phyloP scores from a whole-genome alignment of 2,797 vertebrate species.

The Siniperca obscura region DNA sequence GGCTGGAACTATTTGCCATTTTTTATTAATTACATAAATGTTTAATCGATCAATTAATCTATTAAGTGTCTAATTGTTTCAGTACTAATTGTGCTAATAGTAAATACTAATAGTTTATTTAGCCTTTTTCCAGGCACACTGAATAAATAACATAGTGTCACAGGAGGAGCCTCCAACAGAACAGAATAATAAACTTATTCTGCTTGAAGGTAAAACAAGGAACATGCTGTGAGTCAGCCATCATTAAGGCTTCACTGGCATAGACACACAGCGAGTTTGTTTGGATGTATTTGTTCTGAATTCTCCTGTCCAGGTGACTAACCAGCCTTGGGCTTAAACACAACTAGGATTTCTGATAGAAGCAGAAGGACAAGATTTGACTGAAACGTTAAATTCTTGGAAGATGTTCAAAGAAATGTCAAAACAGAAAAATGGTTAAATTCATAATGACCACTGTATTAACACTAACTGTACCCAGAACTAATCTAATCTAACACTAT shows the following conservation, averaged over 20 bases:
- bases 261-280: slow-evolving; percentile 28
- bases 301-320: slow-evolving; percentile 24
- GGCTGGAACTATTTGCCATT: not conserved
- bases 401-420: not conserved
- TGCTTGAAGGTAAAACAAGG: slow-evolving; percentile 20
- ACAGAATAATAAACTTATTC: slow-evolving; percentile 11
- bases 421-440: not conserved
- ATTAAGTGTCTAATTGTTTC: not conserved
- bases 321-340: slow-evolving; percentile 20
- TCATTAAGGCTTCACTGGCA: slow-evolving; percentile 26
- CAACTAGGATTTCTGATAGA: slow-evolving; percentile 5
- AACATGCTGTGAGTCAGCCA: slow-evolving; percentile 25
- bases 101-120: not conserved
- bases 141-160: not conserved
- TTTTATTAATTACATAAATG: not conserved
- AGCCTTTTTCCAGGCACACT: not conserved
- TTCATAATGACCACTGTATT: not conserved
- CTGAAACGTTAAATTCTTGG: not conserved
- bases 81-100: not conserved
- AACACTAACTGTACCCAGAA: not conserved
- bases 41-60: not conserved
- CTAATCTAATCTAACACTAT: not conserved
- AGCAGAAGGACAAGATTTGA: slow-evolving; percentile 1
- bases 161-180: not conserved
- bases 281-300: slow-evolving; percentile 37